Conservation (phyloP, 2,113 vertebrate genomes). For the Crypturellus undulatus region DNA sequence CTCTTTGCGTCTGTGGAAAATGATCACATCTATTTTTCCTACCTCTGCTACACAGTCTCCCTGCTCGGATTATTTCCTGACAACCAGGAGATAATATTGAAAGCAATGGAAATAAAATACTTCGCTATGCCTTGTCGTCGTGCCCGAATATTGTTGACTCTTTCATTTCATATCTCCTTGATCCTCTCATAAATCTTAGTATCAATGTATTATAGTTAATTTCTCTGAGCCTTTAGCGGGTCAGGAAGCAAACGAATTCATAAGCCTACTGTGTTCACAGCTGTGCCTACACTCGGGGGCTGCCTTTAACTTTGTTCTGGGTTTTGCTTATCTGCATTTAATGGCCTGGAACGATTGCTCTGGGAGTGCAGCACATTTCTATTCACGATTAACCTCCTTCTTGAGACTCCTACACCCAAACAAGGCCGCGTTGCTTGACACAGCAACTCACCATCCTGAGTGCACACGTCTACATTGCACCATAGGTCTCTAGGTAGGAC, state of each 20-base stretch:
- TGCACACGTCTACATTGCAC: background rate
- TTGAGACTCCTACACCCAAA: background rate
- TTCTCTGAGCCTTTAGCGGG: slow-evolving; percentile 16
- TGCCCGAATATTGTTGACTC: slow-evolving; percentile 21
- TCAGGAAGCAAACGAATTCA: background rate
- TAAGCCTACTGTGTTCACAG: background rate
- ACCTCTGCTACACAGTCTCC: slow-evolving; percentile 37
- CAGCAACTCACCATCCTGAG: background rate
- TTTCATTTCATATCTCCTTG: slow-evolving; percentile 7
- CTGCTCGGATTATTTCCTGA: slow-evolving; percentile 50
- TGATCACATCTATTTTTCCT: slow-evolving; percentile 65
- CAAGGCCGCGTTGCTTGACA: background rate
- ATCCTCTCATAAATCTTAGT: slow-evolving; percentile 24
- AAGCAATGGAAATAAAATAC: slow-evolving; percentile 45
- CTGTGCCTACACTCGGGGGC: background rate
- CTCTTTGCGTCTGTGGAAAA: slow-evolving; percentile 67
- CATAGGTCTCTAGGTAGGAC: background rate
- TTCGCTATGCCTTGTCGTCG: slow-evolving; percentile 3
- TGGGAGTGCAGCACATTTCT: fast-evolving
- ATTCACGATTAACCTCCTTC: fast-evolving
- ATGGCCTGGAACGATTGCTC: background rate
- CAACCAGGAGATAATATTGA: slow-evolving; percentile 44
- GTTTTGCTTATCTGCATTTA: background rate
- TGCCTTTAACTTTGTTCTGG: background rate
- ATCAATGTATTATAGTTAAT: slow-evolving; percentile 21